These are phyloP conservation scores for Cydia fagiglandana DNA, from an alignment of 1,140 invertebrate genomes.

Conservation along the genomic window DNA sequence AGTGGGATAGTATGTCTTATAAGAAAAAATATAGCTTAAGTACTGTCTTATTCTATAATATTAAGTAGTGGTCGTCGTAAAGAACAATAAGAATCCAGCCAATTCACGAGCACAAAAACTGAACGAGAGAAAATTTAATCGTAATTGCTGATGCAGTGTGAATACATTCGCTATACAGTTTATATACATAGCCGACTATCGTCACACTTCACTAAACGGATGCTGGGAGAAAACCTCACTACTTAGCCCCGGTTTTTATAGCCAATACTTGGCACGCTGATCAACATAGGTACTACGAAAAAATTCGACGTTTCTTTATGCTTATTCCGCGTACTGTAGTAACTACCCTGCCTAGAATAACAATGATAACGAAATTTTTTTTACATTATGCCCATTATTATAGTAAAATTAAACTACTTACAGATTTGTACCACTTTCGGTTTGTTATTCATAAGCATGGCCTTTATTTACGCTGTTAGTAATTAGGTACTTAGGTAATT, in stretches of 20 bases:
- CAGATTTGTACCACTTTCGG: slow-evolving; percentile 11
- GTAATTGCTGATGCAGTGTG: neutral
- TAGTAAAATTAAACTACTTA: neutral
- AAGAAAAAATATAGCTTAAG: too few species aligned
- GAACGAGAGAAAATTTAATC: neutral
- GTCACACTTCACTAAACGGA: slow-evolving; percentile 32
- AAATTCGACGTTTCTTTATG: neutral
- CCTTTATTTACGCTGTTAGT: neutral
- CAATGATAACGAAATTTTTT: neutral
- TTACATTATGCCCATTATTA: neutral
- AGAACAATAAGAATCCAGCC: neutral
- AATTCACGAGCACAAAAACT: neutral
- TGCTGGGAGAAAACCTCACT: slow-evolving; percentile 20
- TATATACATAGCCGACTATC: slow-evolving; percentile 7
- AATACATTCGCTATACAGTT: neutral
- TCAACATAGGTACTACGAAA: slow-evolving; percentile 8
- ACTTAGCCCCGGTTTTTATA: slow-evolving; percentile 16
- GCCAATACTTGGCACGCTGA: slow-evolving; percentile 10
- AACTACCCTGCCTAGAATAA: neutral
- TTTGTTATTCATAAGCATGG: neutral
- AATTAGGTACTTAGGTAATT: neutral
- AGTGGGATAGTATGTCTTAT: too few species aligned
- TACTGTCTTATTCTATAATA: too few species aligned
- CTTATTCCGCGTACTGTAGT: neutral
- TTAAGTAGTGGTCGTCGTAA: neutral